Conservation (phyloP, 2,113 vertebrate species). For the Hucho hucho region DNA sequence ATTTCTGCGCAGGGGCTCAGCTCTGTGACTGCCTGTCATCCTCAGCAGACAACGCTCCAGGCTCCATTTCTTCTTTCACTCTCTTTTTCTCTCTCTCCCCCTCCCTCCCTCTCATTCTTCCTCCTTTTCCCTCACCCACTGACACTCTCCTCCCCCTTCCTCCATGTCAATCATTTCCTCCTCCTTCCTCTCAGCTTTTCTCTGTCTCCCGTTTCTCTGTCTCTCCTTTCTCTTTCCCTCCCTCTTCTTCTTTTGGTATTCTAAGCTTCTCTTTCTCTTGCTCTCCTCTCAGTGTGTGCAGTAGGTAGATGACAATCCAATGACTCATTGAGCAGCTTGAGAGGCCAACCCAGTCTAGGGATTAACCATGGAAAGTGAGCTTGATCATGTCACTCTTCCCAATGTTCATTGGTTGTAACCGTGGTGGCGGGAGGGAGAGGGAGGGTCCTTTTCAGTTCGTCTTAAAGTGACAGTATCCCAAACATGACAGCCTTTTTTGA, state of each 20-base stretch:
- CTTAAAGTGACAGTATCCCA: slow-evolving; percentile 55
- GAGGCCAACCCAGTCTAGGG: slow-evolving; percentile 77
- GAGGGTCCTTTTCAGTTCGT: slow-evolving; percentile 47
- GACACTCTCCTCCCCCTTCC: slow-evolving; percentile 14
- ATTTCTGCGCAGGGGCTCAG: slow-evolving; percentile 85
- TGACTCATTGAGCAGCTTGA: slow-evolving; percentile 83
- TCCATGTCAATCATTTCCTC: slow-evolving; percentile 23
- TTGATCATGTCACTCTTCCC: slow-evolving; percentile 84
- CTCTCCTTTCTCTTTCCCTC: slow-evolving; percentile 9
- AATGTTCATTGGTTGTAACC: slow-evolving; percentile 78
- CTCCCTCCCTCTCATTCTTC: not conserved
- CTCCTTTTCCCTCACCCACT: slow-evolving; percentile 3
- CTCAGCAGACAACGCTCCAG: slow-evolving; percentile 85
- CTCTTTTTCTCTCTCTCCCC: slow-evolving; percentile 1
- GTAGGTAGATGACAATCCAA: slow-evolving; percentile 87
- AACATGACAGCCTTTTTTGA: slow-evolving; percentile 5
- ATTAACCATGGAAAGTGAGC: slow-evolving; percentile 85
- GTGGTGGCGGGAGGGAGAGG: slow-evolving; percentile 65
- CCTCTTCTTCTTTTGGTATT: not conserved
- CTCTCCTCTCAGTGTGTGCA: slow-evolving; percentile 51
- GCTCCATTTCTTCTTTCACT: slow-evolving; percentile 51
- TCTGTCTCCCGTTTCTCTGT: slow-evolving; percentile 17
- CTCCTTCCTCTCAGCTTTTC: slow-evolving; percentile 10
- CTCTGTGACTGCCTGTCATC: slow-evolving; percentile 88
- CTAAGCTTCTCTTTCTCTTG: not conserved